Conservation (phyloP, 2,888 invertebrate species). For the Leucozona laternaria region DNA sequence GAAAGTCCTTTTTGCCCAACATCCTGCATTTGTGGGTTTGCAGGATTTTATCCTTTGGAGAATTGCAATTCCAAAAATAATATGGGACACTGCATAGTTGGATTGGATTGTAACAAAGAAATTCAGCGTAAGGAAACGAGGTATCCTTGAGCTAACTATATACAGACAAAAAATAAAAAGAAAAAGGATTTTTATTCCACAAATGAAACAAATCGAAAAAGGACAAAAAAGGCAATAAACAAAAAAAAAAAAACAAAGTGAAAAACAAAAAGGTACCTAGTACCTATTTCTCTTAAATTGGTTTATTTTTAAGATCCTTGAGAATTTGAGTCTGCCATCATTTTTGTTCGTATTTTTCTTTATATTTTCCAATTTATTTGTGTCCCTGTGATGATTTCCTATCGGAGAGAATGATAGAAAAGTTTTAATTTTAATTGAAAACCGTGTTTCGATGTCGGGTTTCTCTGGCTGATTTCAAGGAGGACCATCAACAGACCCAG, state of each 20-base stretch:
- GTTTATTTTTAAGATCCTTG: slow-evolving; percentile 23
- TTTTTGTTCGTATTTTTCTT: slow-evolving; percentile 3
- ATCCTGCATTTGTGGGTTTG: slow-evolving; percentile 33
- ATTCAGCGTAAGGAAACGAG: slow-evolving; percentile 1
- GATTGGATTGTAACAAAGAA: slow-evolving; percentile 18
- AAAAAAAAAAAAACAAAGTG: too few relatives aligned
- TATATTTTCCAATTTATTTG: slow-evolving; percentile 37
- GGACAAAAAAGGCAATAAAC: background rate
- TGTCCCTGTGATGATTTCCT: background rate
- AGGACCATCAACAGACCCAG: background rate
- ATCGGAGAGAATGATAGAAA: slow-evolving; percentile 13
- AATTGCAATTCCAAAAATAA: background rate
- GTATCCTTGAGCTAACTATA: slow-evolving; percentile 1
- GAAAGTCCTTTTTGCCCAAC: background rate
- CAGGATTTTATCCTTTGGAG: slow-evolving; percentile 32
- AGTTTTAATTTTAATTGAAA: slow-evolving; percentile 72
- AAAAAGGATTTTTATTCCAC: slow-evolving; percentile 4
- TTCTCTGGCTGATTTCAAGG: slow-evolving; percentile 2
- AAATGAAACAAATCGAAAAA: background rate
- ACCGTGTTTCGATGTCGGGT: slow-evolving; percentile 49
- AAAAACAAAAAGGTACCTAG: slow-evolving; percentile 44
- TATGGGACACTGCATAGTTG: slow-evolving; percentile 49
- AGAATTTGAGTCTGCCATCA: slow-evolving; percentile 26
- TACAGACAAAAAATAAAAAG: background rate
- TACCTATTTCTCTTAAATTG: slow-evolving; percentile 7